These are phyloP conservation scores for Panurus biarmicus DNA, from an alignment of 2,113 vertebrate genomes.

Conservation along the genomic window DNA sequence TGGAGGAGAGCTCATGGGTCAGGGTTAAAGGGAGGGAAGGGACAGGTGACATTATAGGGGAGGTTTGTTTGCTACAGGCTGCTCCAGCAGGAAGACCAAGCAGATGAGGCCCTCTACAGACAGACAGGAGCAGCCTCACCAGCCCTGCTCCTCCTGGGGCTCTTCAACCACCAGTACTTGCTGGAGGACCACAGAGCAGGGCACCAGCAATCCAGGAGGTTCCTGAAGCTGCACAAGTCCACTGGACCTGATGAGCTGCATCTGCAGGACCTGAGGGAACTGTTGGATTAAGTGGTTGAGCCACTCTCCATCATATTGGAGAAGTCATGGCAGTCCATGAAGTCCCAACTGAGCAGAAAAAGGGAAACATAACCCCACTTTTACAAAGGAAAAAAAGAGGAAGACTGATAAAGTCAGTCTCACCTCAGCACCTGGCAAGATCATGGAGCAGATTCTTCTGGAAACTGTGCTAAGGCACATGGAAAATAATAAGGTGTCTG, in stretches of 20 bases:
- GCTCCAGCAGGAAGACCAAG: neutral
- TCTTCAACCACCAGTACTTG: neutral
- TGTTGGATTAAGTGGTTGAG: neutral
- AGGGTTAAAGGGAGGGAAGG: neutral
- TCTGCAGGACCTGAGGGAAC: neutral
- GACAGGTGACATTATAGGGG: too few relatives aligned
- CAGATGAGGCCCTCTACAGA: neutral
- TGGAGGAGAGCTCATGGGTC: neutral
- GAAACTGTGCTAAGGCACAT: neutral
- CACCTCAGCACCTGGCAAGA: neutral
- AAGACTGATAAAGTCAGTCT: neutral
- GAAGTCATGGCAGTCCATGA: neutral
- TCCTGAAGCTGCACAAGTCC: neutral
- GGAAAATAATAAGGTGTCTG: neutral
- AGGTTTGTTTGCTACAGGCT: neutral
- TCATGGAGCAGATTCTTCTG: neutral
- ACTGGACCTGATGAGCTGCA: too few relatives aligned
- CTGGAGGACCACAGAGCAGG: neutral
- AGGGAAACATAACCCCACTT: neutral
- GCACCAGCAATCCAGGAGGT: neutral
- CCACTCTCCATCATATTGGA: neutral
- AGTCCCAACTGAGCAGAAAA: neutral
- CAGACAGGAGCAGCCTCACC: neutral
- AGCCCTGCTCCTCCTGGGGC: neutral
- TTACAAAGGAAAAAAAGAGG: neutral